Evolutionary conservation across 2,888 invertebrate species (phyloP), one percentile per base, ranked within the genome.

Genomic region (Nephrocerus scutellatus): DNA sequence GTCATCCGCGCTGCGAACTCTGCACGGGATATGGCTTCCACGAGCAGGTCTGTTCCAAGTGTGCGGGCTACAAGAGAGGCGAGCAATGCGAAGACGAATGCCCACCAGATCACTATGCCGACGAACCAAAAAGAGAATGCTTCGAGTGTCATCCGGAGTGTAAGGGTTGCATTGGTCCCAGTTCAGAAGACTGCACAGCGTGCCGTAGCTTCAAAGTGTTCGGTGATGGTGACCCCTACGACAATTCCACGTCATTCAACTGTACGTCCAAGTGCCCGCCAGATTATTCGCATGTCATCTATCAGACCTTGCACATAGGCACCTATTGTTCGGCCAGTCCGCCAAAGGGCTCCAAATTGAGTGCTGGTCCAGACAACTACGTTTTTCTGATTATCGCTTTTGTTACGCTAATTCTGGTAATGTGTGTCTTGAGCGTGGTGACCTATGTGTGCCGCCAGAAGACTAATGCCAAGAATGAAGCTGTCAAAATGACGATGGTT

Each of bases 61-160:
- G 96, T 62, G 78, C 81, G 18, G 83, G 83, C 39, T 93, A 83
- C 64, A 85, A 85, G 55, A 77, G 84, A 42, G 87, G 85, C 1
- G 89, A 89, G 57, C 88, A 90, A 59, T 93, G 92, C 57, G 90
- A 89, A 59, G 85, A 91, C 46, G 84, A 87, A 57, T 93, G 93
- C 57, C 85, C 89, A 0, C 63, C 75, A 0, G 89, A 91, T 60
- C 83, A 88, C 59, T 95, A 82, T 59, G 83, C 88, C 0, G 85
- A 91, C 53, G 76, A 81, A 42, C 70, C 70, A 1, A 76, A 74
- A 12, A 80, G 81, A 49, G 74, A 77, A 36, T 92, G 91, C 56
- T 73, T 81, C 14, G 76, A 78, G 14, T 90, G 90, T 51, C 79
- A 86, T 55, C 62, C 72, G 2, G 89, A 92, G 67, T 96, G 96